A percentile compares a stretch with the other conserved stretches of the same genome.
These are phyloP conservation scores for Carapus acus DNA, from an alignment of 2,797 vertebrate genomes.

Conservation along the genomic window DNA sequence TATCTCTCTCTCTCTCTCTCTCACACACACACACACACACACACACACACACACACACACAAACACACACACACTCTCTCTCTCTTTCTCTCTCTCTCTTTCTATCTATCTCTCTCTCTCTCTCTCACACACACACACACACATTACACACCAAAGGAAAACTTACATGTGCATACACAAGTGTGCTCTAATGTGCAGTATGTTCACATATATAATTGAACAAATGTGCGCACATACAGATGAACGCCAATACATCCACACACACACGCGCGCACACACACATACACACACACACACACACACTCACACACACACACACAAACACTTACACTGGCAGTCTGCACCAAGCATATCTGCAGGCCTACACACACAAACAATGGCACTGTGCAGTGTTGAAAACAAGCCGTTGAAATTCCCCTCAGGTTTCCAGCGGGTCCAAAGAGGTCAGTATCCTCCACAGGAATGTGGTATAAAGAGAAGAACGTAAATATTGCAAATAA, in stretches of 20 bases:
- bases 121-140: conserved; percentile 9
- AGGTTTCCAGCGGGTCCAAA: conserved; percentile 47
- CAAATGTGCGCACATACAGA: neutral
- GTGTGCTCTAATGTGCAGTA: conserved; percentile 1
- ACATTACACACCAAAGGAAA: conserved; percentile 1
- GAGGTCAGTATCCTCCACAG: conserved; percentile 47
- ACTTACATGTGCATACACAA: neutral
- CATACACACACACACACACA: too few species aligned
- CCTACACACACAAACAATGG: too few species aligned
- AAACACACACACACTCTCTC: neutral
- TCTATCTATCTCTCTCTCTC: too few species aligned
- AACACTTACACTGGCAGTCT: too few species aligned
- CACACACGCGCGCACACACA: conserved; percentile 2
- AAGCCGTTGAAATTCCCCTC: conserved; percentile 43
- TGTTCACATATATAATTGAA: neutral
- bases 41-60: conserved; percentile 11
- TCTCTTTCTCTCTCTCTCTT: too few species aligned
- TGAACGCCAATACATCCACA: conserved; percentile 12
- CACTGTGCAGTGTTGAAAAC: conserved; percentile 50
- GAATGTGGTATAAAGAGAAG: conserved; percentile 8
- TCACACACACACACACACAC: conserved; percentile 30
- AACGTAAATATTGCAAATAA: neutral
- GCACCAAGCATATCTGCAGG: too few species aligned
- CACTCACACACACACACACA: too few species aligned
- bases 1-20: too few species aligned